Conservation (phyloP, 2,888 invertebrate genomes). For the Cephonodes hylas region DNA sequence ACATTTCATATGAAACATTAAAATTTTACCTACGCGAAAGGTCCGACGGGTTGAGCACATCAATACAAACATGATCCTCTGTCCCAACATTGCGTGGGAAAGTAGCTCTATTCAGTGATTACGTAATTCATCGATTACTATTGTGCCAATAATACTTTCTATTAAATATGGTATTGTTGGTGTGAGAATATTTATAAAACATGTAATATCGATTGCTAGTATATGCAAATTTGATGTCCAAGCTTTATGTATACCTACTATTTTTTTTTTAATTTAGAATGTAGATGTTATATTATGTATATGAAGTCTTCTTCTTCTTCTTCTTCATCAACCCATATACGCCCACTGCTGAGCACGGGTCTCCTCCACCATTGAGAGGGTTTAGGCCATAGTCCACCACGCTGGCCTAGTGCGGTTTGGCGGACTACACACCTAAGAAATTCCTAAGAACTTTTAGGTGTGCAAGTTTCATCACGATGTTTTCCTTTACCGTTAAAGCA, state of each 20-base stretch:
- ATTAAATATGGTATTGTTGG: background rate
- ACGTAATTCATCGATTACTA: slow-evolving; percentile 20
- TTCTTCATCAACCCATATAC: too few relatives aligned
- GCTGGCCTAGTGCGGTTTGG: too few relatives aligned
- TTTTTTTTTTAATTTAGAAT: background rate
- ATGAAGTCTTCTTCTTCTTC: too few relatives aligned
- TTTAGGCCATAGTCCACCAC: too few relatives aligned
- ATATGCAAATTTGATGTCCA: background rate
- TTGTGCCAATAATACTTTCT: background rate
- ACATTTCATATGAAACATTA: slow-evolving; percentile 70
- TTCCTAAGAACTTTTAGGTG: too few relatives aligned
- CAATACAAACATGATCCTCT: slow-evolving; percentile 45
- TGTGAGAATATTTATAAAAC: background rate
- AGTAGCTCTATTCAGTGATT: slow-evolving; percentile 38
- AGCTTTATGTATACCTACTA: background rate
- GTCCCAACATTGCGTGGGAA: slow-evolving; percentile 63
- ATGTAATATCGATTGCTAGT: background rate
- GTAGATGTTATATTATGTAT: too few relatives aligned
- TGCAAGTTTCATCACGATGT: too few relatives aligned
- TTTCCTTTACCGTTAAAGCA: too few relatives aligned
- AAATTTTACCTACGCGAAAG: slow-evolving; percentile 62
- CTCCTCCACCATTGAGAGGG: too few relatives aligned
- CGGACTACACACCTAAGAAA: too few relatives aligned
- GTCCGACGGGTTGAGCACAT: slow-evolving; percentile 45
- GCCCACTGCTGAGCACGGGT: too few relatives aligned